These are phyloP conservation scores for Hephaestus fuliginosus DNA, from an alignment of 2,797 vertebrate species.

Conservation along the genomic window DNA sequence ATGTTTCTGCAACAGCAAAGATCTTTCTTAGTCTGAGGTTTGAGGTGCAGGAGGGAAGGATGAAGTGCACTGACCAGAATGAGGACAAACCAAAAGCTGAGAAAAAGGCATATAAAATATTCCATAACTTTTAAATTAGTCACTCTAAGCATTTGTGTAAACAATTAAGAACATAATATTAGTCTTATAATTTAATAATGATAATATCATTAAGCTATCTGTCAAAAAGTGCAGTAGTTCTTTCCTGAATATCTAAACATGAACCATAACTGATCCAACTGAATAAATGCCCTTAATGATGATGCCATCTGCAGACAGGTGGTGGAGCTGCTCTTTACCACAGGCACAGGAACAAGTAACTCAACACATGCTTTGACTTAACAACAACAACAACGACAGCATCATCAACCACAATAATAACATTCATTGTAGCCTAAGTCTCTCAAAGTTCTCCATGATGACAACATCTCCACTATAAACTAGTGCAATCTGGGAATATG, in stretches of 20 bases:
- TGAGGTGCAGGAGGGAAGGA: neutral
- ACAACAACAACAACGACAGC: too few relatives aligned
- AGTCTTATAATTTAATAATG: too few relatives aligned
- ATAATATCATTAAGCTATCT: neutral
- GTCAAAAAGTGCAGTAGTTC: neutral
- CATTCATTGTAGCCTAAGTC: too few relatives aligned
- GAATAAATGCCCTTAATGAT: neutral
- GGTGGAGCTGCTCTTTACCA: neutral
- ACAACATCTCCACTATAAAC: neutral
- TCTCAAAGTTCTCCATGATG: neutral
- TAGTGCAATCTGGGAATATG: neutral
- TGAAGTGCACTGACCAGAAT: neutral
- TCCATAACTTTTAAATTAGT: neutral
- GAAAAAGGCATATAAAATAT: too few relatives aligned
- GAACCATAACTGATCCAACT: neutral
- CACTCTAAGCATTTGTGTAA: neutral
- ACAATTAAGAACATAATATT: neutral
- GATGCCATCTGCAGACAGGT: slow-evolving; percentile 15
- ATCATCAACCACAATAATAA: too few relatives aligned
- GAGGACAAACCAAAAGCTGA: neutral
- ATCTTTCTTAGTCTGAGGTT: neutral
- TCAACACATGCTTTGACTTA: too few relatives aligned
- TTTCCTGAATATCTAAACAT: neutral
- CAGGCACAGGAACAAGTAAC: neutral
- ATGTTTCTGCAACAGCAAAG: slow-evolving; percentile 58